Evolutionary conservation across 1,140 invertebrate genomes (phyloP).

Genomic region (Lucilia sericata): DNA sequence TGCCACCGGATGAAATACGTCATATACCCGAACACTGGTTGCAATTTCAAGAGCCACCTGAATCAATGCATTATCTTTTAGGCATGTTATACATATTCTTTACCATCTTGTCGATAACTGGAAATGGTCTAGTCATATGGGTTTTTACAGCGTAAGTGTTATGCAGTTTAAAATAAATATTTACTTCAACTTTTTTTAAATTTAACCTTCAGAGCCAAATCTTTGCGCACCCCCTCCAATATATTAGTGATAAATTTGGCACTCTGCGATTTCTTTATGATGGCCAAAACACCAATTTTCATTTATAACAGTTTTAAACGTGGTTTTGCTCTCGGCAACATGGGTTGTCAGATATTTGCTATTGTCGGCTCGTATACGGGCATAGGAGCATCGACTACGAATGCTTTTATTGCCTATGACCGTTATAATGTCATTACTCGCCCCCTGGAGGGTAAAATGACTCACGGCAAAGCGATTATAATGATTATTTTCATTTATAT

Average conservation of each 20-base stretch:
- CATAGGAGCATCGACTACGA: slow-evolving; percentile 84
- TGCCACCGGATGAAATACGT: slow-evolving; percentile 79
- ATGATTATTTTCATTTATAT: slow-evolving; percentile 81
- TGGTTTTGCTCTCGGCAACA: slow-evolving; percentile 79
- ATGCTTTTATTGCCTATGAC: slow-evolving; percentile 70
- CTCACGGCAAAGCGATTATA: slow-evolving; percentile 79
- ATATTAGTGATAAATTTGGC: slow-evolving; percentile 90
- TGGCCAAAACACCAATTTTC: slow-evolving; percentile 80
- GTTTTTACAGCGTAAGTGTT: slow-evolving; percentile 74
- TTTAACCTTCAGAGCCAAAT: slow-evolving; percentile 77
- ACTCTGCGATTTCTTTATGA: slow-evolving; percentile 90
- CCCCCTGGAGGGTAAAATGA: slow-evolving; percentile 84
- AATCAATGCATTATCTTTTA: slow-evolving; percentile 86
- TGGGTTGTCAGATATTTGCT: slow-evolving; percentile 84
- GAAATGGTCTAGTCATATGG: slow-evolving; percentile 92
- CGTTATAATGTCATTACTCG: slow-evolving; percentile 82
- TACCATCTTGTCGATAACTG: slow-evolving; percentile 80
- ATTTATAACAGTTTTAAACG: slow-evolving; percentile 80
- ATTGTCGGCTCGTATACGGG: slow-evolving; percentile 84
- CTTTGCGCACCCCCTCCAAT: slow-evolving; percentile 89
- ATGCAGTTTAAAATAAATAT: too few species aligned
- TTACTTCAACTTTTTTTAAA: background rate
- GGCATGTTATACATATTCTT: slow-evolving; percentile 85
- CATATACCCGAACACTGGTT: slow-evolving; percentile 89
- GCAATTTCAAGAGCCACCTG: slow-evolving; percentile 81